Evolutionary conservation across 2,797 vertebrate genomes (phyloP).

Genomic region (Botia almorhae): DNA sequence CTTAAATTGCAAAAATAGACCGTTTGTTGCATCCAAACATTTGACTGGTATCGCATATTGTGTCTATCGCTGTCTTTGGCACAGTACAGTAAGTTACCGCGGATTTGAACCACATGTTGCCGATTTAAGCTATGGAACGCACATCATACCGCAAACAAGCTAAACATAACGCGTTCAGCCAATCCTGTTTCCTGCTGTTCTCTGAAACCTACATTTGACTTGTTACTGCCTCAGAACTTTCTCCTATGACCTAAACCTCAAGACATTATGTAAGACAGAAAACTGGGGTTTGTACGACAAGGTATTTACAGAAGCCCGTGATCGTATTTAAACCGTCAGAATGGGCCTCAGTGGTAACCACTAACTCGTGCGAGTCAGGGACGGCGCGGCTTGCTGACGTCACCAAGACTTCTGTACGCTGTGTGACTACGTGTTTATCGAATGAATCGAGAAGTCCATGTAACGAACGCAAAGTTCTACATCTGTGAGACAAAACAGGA

Average conservation of each 20-base stretch:
- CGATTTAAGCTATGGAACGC: conserved; percentile 25
- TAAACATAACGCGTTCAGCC: conserved; percentile 27
- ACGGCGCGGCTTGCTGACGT: conserved; percentile 18
- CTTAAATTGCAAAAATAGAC: conserved; percentile 6
- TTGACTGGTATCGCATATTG: neutral
- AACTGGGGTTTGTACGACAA: conserved; percentile 31
- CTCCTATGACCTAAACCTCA: conserved; percentile 50
- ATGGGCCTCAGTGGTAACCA: neutral
- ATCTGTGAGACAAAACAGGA: neutral
- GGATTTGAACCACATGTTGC: neutral
- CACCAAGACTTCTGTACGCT: conserved; percentile 11
- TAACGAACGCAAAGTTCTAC: conserved; percentile 25
- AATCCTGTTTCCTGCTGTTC: conserved; percentile 28
- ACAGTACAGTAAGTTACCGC: neutral
- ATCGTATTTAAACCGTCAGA: neutral
- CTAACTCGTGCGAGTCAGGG: neutral
- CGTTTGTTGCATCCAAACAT: neutral
- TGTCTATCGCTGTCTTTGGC: conserved; percentile 17
- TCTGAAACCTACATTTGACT: conserved; percentile 63
- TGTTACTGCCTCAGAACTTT: conserved; percentile 34
- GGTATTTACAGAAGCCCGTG: conserved; percentile 24
- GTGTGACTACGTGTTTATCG: neutral
- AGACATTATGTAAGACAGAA: conserved; percentile 60
- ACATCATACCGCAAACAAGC: conserved; percentile 48
- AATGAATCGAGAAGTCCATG: neutral